Base-by-base conservation (phyloP, 35 echinoderm and acorn worm species). In the Apostichopus parvimensis region DNA sequence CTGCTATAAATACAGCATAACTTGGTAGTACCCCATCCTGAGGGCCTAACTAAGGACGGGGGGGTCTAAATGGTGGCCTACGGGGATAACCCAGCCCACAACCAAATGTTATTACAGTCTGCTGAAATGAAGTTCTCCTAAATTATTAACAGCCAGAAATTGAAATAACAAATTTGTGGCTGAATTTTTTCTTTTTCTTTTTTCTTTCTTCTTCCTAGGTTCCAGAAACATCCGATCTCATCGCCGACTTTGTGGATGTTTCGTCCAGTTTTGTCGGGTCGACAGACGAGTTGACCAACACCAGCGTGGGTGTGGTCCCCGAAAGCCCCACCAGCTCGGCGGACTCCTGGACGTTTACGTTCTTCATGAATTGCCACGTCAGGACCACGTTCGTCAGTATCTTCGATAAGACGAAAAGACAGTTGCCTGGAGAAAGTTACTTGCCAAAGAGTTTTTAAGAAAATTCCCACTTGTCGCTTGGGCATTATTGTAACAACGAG, bases 161-260 rank as follows among this genome's bases (percentile, higher is more conserved):
- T 45, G 34, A 2, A 45, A 45, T 45, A 45, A 45, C 3, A 45
- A 45, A 45, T 45, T 45, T 45, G 34, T 45, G 3, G 3, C 34
- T 0, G 34, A 45, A n/a, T 34, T 45, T 45, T 45, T 45, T 45
- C 4, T 45, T 45, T 45, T 4, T 45, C 34, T 45, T 45, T 45
- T 45, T 45, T 45, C 34, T 45, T 45, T 45, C 34, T 4, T 45
- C 34, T 45, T 45, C 71, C 71, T 22, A 84, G 53, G 81, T 84
- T 22, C 81, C 81, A 59, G 81, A 84, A 17, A 84, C 81, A 6
- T 84, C 81, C 21, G 81, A 84, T 58, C 56, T 84, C 10, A 84
- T 84, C 9, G 81, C 81, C 21, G 81, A 84, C 81, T 84, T 84
- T 58, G 81, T 84, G 0, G 81, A 84, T 58, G 81, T 84, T 8